Evolutionary conservation across 2,113 vertebrate species (phyloP), one percentile per base, ranked within the genome.

Genomic region (Cricetomys ansorgei): DNA sequence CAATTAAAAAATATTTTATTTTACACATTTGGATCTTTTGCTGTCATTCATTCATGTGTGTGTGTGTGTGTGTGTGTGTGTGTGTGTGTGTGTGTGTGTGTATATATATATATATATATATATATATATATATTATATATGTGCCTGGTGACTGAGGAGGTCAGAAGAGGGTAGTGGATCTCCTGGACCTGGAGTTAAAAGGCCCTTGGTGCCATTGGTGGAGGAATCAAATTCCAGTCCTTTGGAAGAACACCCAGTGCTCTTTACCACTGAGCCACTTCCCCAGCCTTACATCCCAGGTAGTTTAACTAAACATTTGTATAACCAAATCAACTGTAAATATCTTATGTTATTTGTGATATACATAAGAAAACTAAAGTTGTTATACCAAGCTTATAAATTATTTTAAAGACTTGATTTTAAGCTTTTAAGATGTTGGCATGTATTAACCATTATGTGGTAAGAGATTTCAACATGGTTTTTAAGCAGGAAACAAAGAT

Each of bases 281-380:
- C 27, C 3, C 27, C 15, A 64, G 40, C 25, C 40, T 40, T 45
- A 45, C 7, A 31, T 29, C 15, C 73, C 25, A 95, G 83, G 27
- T 62, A 96, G 88, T 89, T 59, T 75, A 80, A 45, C n/a, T 79
- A 80, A 96, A 89, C 9, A 55, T 59, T 67, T 92, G 5, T 88
- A 40, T 81, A 55, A 75, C 50, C 92, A 88, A 62, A 80, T 81
- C 73, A 89, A n/a, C 53, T 50, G 0, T 86, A 70, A 62, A 11
- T 34, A 81, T 57, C 37, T 64, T 53, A 50, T 67, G 59, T 1
- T 77, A 37, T 53, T 8, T 62, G 13, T 80, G 75, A 55, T 81
- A 69, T 25, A 77, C 69, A 55, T 73, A 57, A 72, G 43, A n/a
- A 37, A 80, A 76, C 85, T 93, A 87, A 65, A 91, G 23, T 72